Base-by-base conservation (phyloP, 1,140 invertebrate genomes). In the Batillaria attramentaria region DNA sequence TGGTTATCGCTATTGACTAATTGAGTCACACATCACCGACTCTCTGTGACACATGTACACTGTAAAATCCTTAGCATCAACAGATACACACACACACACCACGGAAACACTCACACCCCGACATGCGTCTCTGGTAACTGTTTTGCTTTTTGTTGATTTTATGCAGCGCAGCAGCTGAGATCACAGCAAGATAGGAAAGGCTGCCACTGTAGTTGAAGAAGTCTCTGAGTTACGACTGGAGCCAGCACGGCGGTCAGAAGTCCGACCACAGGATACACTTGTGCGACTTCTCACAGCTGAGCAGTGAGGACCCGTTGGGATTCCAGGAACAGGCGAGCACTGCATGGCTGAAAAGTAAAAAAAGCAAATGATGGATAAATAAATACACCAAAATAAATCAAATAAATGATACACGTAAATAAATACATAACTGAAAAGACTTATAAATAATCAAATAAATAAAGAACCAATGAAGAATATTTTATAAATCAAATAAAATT, bases 251-350 rank as follows among this genome's bases (percentile, higher is more conserved):
- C 31, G 24, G 20, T 85, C 76, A 89, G 60, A 82, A 82, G 77
- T 92, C 91, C 18, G 91, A 88, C 96, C 97, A 99, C 72, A 98
- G 92, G 68, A 97, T 93, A 46, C 95, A 95, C 82, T 95, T 95
- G 90, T 96, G 97, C 79, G 94, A 93, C 83, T 95, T 94, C 89
- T 98, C 97, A 83, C 97, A 96, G 75, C 95, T 96, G n/a, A 96
- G 94, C 60, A 99, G 91, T 73, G 94, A 94, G 66, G 94, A 94
- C 33, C 95, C 96, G 87, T 95, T 95, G 2, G 96, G 96, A 91
- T 97, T 95, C 97, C 97, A 99, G 16, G 95, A 94, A 81, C 97
- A 96, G 28, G 97, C 96, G 76, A 95, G 95, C 69, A 98, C 95
- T 18, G 96, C 93, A 75, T 94, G 93, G 89, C 96, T 97, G 93